Percentiles rank a stretch among this genome's conserved stretches.
These are phyloP conservation scores for Guaruba guarouba DNA, from an alignment of 2,113 vertebrate species.

Conservation along the genomic window DNA sequence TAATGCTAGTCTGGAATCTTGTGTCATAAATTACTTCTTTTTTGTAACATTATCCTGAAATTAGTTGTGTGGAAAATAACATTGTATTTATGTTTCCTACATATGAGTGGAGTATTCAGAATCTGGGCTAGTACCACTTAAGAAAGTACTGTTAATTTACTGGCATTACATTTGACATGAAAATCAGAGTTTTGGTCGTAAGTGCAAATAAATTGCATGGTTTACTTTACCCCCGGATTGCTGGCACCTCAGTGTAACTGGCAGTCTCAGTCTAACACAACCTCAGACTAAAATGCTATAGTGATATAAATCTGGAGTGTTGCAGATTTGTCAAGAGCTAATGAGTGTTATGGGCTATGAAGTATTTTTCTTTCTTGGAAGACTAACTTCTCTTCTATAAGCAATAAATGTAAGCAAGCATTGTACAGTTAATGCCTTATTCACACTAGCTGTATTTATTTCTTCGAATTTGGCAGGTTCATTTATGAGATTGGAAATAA, in stretches of 20 bases:
- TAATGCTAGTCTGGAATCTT: neutral
- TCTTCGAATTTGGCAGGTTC: constrained; percentile 23
- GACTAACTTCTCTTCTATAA: neutral
- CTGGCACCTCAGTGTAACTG: neutral
- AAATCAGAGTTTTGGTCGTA: neutral
- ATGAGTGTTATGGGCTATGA: neutral
- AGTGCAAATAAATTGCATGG: neutral
- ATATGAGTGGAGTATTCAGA: neutral
- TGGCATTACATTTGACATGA: neutral
- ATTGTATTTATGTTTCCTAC: neutral
- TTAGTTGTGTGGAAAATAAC: neutral
- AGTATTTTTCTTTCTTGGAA: neutral
- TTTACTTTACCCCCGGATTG: neutral
- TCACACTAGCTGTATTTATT: neutral
- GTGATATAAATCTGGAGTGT: neutral
- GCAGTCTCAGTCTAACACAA: neutral
- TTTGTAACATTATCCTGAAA: neutral
- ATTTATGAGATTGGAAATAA: neutral
- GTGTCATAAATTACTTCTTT: neutral
- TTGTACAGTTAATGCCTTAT: neutral
- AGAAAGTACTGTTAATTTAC: neutral
- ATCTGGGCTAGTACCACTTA: neutral
- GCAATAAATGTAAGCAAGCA: neutral
- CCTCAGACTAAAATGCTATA: neutral
- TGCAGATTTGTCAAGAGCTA: neutral